Conservation (phyloP, 2,888 invertebrate species). For the Bhutanitis thaidina region DNA sequence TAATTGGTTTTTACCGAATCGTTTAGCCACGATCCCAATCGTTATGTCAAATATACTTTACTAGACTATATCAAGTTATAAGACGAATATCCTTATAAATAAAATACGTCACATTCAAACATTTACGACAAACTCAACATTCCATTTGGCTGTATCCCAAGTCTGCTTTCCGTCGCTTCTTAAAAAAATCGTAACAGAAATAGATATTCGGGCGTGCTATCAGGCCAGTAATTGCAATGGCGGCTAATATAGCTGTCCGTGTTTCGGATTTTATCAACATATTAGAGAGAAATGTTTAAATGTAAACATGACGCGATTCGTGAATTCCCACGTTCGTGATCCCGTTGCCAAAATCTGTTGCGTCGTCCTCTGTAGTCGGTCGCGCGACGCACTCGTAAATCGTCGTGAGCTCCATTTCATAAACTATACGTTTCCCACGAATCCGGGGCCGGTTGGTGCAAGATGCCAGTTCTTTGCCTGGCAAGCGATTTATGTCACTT, state of each 20-base stretch:
- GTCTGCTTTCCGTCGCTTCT: constrained; percentile 42
- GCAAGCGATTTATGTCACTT: constrained; percentile 37
- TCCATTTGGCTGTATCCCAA: constrained; percentile 61
- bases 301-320: constrained; percentile 43
- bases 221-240: constrained; percentile 17
- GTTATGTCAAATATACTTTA: no score
- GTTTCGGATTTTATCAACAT: constrained; percentile 34
- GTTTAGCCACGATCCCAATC: no score
- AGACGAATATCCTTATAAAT: neutral
- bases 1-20: no score
- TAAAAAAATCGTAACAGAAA: constrained; percentile 42
- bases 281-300: constrained; percentile 32
- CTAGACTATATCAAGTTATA: no score
- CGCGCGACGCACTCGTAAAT: constrained; percentile 37
- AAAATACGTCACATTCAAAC: neutral
- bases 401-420: constrained; percentile 40
- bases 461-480: constrained; percentile 45
- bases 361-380: constrained; percentile 48
- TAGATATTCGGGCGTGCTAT: constrained; percentile 30
- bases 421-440: constrained; percentile 19
- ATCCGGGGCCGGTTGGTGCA: constrained; percentile 15
- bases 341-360: constrained; percentile 63
- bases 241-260: constrained; percentile 34
- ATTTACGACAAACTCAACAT: constrained; percentile 23
- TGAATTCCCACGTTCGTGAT: constrained; percentile 44